Conservation (phyloP, 1,140 invertebrate species). For the Campodea augens region DNA sequence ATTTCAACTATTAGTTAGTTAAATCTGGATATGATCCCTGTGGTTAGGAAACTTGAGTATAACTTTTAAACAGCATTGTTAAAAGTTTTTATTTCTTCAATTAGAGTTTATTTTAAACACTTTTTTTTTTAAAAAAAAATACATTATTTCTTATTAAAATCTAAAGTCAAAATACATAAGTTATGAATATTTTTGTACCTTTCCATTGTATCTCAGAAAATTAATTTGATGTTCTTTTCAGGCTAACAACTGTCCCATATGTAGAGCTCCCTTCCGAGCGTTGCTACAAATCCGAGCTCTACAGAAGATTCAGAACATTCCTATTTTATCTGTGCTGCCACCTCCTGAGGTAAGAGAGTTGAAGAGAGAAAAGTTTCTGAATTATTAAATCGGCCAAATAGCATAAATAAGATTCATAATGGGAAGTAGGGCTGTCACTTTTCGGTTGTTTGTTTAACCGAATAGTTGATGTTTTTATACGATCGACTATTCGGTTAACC, state of each 20-base stretch:
- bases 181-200: too few relatives aligned
- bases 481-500: too few relatives aligned
- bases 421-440: too few relatives aligned
- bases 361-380: background rate
- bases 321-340: slow-evolving; percentile 24
- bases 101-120: slow-evolving; percentile 6
- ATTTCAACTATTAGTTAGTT: too few relatives aligned
- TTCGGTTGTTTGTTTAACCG: too few relatives aligned
- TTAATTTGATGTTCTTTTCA: slow-evolving; percentile 27
- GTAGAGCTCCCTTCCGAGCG: slow-evolving; percentile 88
- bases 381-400: background rate
- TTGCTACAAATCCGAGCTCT: slow-evolving; percentile 88
- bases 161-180: too few relatives aligned
- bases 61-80: too few relatives aligned
- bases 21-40: too few relatives aligned
- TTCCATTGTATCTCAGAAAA: too few relatives aligned
- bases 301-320: slow-evolving; percentile 42
- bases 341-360: slow-evolving; percentile 28
- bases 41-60: too few relatives aligned
- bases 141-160: background rate
- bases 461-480: too few relatives aligned
- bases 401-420: too few relatives aligned
- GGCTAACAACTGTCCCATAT: slow-evolving; percentile 97
- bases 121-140: background rate
- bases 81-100: background rate